Evolutionary conservation across 2,888 invertebrate genomes (phyloP).

Genomic region (Dryococelus australis): DNA sequence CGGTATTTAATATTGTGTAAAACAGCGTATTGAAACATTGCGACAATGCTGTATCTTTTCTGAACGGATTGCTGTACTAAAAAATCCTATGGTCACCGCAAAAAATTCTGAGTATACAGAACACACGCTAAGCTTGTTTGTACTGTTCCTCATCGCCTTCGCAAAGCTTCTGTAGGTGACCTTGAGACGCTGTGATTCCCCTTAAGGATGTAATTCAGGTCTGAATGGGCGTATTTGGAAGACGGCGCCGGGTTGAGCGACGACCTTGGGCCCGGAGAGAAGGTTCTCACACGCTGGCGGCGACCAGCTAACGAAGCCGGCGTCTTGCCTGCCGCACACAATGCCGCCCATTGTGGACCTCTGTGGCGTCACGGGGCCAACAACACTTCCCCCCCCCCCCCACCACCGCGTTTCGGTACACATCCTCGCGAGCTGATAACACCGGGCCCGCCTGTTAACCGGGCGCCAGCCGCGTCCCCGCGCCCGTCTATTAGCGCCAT

Average conservation of each 20-base stretch:
- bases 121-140: too few relatives aligned
- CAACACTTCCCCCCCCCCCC: background rate
- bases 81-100: too few relatives aligned
- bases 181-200: too few relatives aligned
- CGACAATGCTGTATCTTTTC: too few relatives aligned
- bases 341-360: background rate
- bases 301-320: background rate
- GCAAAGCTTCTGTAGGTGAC: too few relatives aligned
- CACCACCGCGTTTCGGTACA: background rate
- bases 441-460: background rate
- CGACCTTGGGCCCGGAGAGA: background rate
- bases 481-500: background rate
- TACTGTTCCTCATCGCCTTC: too few relatives aligned
- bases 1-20: too few relatives aligned
- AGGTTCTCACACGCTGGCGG: background rate
- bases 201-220: too few relatives aligned
- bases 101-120: too few relatives aligned
- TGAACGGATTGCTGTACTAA: too few relatives aligned
- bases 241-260: background rate
- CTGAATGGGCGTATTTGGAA: background rate
- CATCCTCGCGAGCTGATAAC: background rate
- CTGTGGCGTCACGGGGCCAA: background rate
- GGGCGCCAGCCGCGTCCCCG: background rate
- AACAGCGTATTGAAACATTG: too few relatives aligned
- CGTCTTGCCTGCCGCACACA: slow-evolving; percentile 7